Conservation (phyloP, 2,113 vertebrate genomes). For the Phylloscopus trochilus region DNA sequence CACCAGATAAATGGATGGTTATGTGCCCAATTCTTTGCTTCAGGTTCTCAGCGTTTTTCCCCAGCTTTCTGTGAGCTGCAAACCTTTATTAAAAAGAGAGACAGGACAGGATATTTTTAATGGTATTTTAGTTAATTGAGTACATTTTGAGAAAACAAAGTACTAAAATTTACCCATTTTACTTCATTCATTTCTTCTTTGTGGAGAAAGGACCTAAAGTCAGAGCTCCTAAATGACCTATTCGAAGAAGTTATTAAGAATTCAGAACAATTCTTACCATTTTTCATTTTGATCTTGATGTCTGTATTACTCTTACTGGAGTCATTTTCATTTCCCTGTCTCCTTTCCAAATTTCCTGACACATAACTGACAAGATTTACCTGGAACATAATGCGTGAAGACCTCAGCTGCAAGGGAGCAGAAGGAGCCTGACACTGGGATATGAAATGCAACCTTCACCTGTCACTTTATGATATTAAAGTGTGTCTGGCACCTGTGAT, state of each 20-base stretch:
- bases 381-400: not conserved
- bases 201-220: not conserved
- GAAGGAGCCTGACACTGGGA: constrained; percentile 20
- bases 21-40: accelerated
- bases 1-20: not conserved
- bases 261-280: constrained; percentile 24
- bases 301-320: constrained; percentile 29
- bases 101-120: not conserved
- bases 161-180: not conserved
- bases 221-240: not conserved
- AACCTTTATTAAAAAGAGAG: not conserved
- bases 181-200: not conserved
- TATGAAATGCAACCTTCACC: constrained; percentile 42
- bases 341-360: constrained; percentile 51
- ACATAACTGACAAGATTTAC: constrained; percentile 46
- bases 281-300: not conserved
- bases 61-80: not conserved
- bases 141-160: not conserved
- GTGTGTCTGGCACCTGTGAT: not conserved
- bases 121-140: not conserved
- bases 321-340: not conserved
- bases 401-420: constrained; percentile 27
- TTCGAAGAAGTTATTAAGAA: constrained; percentile 22
- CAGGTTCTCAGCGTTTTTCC: not conserved
- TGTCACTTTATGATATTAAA: constrained; percentile 55